Evolutionary conservation across 2,888 invertebrate genomes (phyloP).

Genomic region (Netelia fuscicornis): DNA sequence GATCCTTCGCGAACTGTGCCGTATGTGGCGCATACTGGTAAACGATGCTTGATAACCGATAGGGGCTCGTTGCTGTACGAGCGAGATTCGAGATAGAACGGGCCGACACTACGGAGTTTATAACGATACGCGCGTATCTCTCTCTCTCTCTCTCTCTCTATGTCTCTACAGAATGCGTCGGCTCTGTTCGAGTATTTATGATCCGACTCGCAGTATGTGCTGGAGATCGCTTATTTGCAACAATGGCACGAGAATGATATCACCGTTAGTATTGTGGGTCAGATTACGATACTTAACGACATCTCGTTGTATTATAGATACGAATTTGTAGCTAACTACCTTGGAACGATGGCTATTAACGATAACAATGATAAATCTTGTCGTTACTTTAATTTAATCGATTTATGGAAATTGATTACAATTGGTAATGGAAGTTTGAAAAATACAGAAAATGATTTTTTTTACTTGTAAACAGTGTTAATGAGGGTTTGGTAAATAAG

Average conservation of each 20-base stretch:
- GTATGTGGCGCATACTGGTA: neutral
- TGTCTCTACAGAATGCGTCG: conserved; percentile 25
- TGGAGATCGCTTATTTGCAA: neutral
- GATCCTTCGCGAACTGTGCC: conserved; percentile 13
- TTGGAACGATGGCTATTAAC: too few relatives aligned
- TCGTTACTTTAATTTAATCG: too few relatives aligned
- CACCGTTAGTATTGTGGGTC: neutral
- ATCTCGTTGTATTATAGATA: neutral
- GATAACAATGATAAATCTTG: too few relatives aligned
- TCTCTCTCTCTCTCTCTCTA: neutral
- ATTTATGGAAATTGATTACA: too few relatives aligned
- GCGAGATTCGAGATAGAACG: conserved; percentile 26
- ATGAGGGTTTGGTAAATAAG: too few relatives aligned
- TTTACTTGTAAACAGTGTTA: too few relatives aligned
- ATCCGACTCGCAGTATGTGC: neutral
- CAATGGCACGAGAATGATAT: neutral
- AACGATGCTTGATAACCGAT: conserved; percentile 25
- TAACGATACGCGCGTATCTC: conserved; percentile 23
- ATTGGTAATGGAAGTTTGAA: too few relatives aligned
- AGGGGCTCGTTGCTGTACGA: conserved; percentile 17
- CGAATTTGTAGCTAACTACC: too few relatives aligned
- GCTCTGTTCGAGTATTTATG: conserved; percentile 25
- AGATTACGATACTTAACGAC: neutral
- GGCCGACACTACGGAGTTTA: conserved; percentile 42
- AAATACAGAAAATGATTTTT: too few relatives aligned